Evolutionary conservation across 2,888 invertebrate genomes (phyloP), one percentile per base, ranked within the genome.

Genomic region (Aleiodes leptofemur): DNA sequence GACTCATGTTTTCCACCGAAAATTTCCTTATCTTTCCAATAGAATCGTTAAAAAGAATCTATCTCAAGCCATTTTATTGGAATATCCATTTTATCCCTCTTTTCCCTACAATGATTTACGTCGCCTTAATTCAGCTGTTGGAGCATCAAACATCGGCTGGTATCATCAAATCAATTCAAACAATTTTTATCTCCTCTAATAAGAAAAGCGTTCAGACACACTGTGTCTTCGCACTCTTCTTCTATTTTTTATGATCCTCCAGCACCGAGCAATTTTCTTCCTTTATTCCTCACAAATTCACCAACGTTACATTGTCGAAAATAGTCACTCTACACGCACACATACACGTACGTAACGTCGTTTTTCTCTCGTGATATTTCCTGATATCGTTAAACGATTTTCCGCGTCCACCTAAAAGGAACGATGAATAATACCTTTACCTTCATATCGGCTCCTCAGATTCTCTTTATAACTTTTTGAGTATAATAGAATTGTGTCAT

Each of bases 351-450:
- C 7, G 43, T 43, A 11, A 11, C 9, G 23, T 43, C 43, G 43
- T 43, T 43, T 43, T 11, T 9, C 11, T 43, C 43, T 43, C 43
- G 43, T 11, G 43, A 43, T 43, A 43, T 43, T 43, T 43, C 43
- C 43, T 43, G 43, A 43, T 43, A 29, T 56, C 56, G 56, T 56
- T 56, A 56, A 56, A 56, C 56, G 14, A 59, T 34, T 59, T 59
- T 31, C 59, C 9, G 2, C 14, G 59, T 29, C 43, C 59, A 34
- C 59, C 6, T 34, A 6, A 59, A 59, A 14, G n/a, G 59, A 38
- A 6, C 34, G 31, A 59, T 34, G 34, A 59, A 59, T 59, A 9
- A 31, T 59, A 43, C 13, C n/a, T 34, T 34, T 34, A n/a, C 31
- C 31, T 57, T 31, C 8, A 31, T 57, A 31, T 29, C 31, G 31